These are phyloP conservation scores for Tetheella fluctuosa DNA, from an alignment of 2,888 invertebrate species.

Conservation along the genomic window DNA sequence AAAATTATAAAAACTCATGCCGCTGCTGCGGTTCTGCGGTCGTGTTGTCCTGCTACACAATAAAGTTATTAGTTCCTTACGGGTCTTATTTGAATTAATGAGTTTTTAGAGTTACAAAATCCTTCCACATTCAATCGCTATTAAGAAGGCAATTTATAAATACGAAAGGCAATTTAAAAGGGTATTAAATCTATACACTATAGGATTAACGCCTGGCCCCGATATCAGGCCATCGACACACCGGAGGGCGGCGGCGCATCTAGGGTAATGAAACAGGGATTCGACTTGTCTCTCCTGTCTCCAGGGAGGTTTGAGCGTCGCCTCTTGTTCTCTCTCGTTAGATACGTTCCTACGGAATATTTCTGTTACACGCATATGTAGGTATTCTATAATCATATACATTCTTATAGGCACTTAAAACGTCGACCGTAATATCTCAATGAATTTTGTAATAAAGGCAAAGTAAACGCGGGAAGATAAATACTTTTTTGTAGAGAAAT, in stretches of 20 bases:
- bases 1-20: not conserved
- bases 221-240: slow-evolving; percentile 15
- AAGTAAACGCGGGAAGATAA: not conserved
- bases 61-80: no score
- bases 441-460: not conserved
- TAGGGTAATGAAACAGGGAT: slow-evolving; percentile 58
- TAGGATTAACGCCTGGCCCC: slow-evolving; percentile 10
- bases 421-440: not conserved
- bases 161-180: slow-evolving; percentile 13
- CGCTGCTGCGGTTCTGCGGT: no score
- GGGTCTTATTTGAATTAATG: no score
- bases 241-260: slow-evolving; percentile 39
- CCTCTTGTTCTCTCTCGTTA: slow-evolving; percentile 34
- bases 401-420: not conserved
- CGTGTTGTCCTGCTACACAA: no score
- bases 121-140: not conserved
- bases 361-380: slow-evolving; percentile 1
- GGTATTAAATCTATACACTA: slow-evolving; percentile 8
- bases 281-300: slow-evolving; percentile 26
- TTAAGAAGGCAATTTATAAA: slow-evolving; percentile 11
- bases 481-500: not conserved
- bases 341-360: slow-evolving; percentile 17
- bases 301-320: slow-evolving; percentile 27
- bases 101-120: not conserved
- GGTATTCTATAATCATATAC: not conserved